Percentiles rank a stretch among this genome's conserved stretches.
Conservation (phyloP, 2,113 vertebrate species). For the Varanus salvator region DNA sequence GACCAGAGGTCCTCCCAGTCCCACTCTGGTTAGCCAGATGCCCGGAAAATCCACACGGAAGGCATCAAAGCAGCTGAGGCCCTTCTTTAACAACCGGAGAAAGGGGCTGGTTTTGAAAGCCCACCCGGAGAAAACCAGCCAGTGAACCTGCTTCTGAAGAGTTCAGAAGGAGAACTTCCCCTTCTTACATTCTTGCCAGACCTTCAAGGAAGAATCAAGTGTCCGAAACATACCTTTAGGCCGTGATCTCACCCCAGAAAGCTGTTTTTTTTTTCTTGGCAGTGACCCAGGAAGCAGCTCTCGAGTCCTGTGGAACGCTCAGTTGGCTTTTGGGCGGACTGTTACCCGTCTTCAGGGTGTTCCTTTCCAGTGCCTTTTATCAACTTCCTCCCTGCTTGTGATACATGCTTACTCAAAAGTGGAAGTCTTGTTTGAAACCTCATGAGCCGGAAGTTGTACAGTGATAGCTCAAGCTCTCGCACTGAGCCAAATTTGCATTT, state of each 20-base stretch:
- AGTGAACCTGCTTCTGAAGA: not conserved
- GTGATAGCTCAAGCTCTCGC: not conserved
- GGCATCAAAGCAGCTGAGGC: too few relatives aligned
- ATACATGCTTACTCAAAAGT: constrained; percentile 12
- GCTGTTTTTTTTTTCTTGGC: not conserved
- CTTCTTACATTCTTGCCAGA: too few relatives aligned
- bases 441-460: not conserved
- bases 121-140: too few relatives aligned
- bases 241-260: not conserved
- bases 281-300: not conserved
- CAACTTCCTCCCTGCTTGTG: constrained; percentile 21
- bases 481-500: not conserved
- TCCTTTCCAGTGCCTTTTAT: not conserved
- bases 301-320: accelerated
- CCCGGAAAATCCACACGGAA: too few relatives aligned
- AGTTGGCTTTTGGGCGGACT: too few relatives aligned
- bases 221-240: not conserved
- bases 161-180: too few relatives aligned
- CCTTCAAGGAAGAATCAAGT: not conserved
- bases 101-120: too few relatives aligned
- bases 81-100: too few relatives aligned
- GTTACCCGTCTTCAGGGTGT: not conserved
- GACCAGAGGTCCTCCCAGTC: too few relatives aligned
- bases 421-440: not conserved
- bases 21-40: too few relatives aligned